Evolutionary conservation across 1,140 invertebrate species (phyloP).

Genomic region (Bombyx mandarina): DNA sequence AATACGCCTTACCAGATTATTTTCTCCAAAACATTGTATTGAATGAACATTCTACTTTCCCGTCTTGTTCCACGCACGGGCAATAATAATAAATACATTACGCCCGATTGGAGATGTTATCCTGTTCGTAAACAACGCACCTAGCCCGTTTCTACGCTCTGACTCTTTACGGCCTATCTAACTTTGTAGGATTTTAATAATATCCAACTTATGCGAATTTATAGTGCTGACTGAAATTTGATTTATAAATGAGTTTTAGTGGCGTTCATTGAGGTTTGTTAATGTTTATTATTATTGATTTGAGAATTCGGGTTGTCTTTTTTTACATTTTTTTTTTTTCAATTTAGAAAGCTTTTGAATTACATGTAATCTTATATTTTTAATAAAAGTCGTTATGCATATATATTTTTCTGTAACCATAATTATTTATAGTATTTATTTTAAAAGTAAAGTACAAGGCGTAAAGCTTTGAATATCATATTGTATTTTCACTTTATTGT

Average conservation of each 20-base stretch:
- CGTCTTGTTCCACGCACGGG: slow-evolving; percentile 2
- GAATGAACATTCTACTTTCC: background rate
- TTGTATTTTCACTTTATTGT: too few relatives aligned
- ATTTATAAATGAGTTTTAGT: slow-evolving; percentile 1
- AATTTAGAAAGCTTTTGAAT: too few relatives aligned
- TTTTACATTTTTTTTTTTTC: too few relatives aligned
- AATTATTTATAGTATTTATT: too few relatives aligned
- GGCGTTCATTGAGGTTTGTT: too few relatives aligned
- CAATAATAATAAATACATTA: slow-evolving; percentile 69
- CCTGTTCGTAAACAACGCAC: slow-evolving; percentile 56
- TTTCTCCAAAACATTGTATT: background rate
- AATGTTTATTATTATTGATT: too few relatives aligned
- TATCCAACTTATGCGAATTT: slow-evolving; percentile 13
- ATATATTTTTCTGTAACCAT: too few relatives aligned
- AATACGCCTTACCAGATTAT: background rate
- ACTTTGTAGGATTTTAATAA: slow-evolving; percentile 60
- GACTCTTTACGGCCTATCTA: slow-evolving; percentile 60
- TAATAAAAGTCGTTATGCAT: too few relatives aligned
- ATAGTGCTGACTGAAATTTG: slow-evolving; percentile 10
- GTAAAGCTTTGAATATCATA: too few relatives aligned
- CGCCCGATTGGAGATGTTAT: slow-evolving; percentile 55
- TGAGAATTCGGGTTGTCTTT: too few relatives aligned
- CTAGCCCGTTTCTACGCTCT: slow-evolving; percentile 21
- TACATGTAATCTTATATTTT: too few relatives aligned
- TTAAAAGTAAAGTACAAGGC: too few relatives aligned